Evolutionary conservation across 2,113 vertebrate species (phyloP).

Genomic region (Recurvirostra avosetta): DNA sequence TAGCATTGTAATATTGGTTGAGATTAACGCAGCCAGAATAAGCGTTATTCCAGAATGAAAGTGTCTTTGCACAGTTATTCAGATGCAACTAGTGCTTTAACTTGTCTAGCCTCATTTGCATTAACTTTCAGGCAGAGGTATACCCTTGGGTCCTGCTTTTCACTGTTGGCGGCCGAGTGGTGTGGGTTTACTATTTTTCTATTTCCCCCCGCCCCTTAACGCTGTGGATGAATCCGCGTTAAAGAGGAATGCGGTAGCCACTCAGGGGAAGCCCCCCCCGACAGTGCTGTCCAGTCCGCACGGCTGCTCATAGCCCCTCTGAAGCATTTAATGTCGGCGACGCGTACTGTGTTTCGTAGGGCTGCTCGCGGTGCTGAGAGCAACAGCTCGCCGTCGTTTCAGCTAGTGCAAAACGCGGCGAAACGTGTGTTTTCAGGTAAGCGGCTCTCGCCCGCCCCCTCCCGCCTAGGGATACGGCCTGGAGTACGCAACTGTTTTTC

Average conservation of each 20-base stretch:
- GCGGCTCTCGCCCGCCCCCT: no score
- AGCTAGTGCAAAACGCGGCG: no score
- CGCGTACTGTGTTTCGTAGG: no score
- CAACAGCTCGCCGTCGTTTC: no score
- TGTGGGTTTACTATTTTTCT: background rate
- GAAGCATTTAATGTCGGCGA: no score
- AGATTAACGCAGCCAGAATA: background rate
- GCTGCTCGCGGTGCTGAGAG: no score
- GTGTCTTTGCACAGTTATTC: background rate
- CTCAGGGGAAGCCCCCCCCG: background rate
- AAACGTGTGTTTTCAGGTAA: no score
- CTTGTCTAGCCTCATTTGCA: background rate
- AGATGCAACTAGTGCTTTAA: background rate
- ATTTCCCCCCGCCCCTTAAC: background rate
- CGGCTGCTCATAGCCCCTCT: background rate
- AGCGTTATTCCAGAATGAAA: background rate
- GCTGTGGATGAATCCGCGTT: background rate
- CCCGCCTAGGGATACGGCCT: no score
- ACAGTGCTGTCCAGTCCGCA: background rate
- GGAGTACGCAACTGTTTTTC: no score
- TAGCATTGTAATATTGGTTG: background rate
- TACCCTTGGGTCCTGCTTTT: background rate
- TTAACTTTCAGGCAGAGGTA: background rate
- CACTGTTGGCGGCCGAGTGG: background rate
- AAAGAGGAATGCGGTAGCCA: background rate